Base-by-base conservation (phyloP, 2,888 invertebrate genomes). In the Cheiracanthium punctorium region DNA sequence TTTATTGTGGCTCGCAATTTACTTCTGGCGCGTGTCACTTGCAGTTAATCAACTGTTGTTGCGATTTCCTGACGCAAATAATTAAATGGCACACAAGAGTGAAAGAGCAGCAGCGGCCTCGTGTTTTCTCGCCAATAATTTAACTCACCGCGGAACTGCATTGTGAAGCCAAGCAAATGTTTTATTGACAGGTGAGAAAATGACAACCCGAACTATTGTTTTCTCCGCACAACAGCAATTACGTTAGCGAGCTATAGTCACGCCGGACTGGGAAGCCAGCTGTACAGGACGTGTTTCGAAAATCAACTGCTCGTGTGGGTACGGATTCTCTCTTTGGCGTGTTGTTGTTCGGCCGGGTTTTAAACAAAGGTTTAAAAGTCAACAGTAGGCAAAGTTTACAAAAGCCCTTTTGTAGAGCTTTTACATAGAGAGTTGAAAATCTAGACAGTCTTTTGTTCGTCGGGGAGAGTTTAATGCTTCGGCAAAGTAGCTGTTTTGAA, bases 121-220 rank as follows among this genome's bases (percentile, higher is more conserved):
- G 7, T 58, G 24, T 24, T 58, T 58, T 58, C 58, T 58, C 58
- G 24, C 10, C 58, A 17, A n/a, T 58, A 8, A 58, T 58, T 58
- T 58, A 58, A 20, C 58, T 17, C 24, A 1, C 58, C 24, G 7
- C 58, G 14, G 4, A 17, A 48, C 48, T 17, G 17, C 7, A 5
- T 1, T 4, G 20, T 24, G 24, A 58, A 67, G 1, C 32, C 32
- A 4, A 1, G 17, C 12, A 24, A 30, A 30, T n/a, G 32, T 67
- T 67, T 67, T 67, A 69, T 33, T 69, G 69, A 69, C 69, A 69
- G 69, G 69, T 69, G 69, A 29, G 20, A n/a, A 37, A 69, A 32
- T n/a, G n/a, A 20, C n/a, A 33, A 69, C 17, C 24, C 20, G 14
- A 0, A 17, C 69, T 20, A 69, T 69, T 69, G 69, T 69, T 32